Base-by-base conservation (phyloP, 1,140 invertebrate species). In the Anthonomus grandis region DNA sequence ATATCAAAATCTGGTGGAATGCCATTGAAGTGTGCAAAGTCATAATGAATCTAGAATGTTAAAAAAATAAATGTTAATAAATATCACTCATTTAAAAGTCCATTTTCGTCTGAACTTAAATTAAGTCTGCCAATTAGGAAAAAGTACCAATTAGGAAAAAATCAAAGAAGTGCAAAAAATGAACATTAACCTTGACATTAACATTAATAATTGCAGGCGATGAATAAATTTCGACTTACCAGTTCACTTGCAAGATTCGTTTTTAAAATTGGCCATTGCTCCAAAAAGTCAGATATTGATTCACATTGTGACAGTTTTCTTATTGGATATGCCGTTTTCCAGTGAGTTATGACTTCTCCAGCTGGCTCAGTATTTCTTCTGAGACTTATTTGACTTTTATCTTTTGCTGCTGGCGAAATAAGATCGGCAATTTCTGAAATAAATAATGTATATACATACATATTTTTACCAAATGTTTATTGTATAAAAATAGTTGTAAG, bases 181-280 rank as follows among this genome's bases (percentile, higher is more conserved):
- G n/a, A n/a, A n/a, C n/a, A n/a, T n/a, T n/a, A n/a, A n/a, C n/a
- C n/a, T n/a, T n/a, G n/a, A n/a, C n/a, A n/a, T n/a, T n/a, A n/a
- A n/a, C n/a, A n/a, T n/a, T n/a, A n/a, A n/a, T n/a, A n/a, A n/a
- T n/a, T n/a, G n/a, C n/a, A n/a, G n/a, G n/a, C n/a, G n/a, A n/a
- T n/a, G n/a, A n/a, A n/a, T n/a, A n/a, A n/a, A n/a, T 39, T 39
- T 39, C 37, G 10, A 39, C 37, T 39, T 39, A 39, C 37, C 37
- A 39, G 37, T 39, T 39, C 37, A 39, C 10, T 39, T 9, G 37
- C 37, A 15, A 39, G 5, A 39, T 39, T 39, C 9, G 37, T 39
- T 39, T 39, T 39, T 15, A 39, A 39, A 39, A 39, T 39, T 39
- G 37, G 37, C 37, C 37, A 39, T 17, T 12, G 5, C 37, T 31